These are phyloP conservation scores for Pachypanchax playfairii DNA, from an alignment of 2,113 vertebrate species.

Conservation along the genomic window DNA sequence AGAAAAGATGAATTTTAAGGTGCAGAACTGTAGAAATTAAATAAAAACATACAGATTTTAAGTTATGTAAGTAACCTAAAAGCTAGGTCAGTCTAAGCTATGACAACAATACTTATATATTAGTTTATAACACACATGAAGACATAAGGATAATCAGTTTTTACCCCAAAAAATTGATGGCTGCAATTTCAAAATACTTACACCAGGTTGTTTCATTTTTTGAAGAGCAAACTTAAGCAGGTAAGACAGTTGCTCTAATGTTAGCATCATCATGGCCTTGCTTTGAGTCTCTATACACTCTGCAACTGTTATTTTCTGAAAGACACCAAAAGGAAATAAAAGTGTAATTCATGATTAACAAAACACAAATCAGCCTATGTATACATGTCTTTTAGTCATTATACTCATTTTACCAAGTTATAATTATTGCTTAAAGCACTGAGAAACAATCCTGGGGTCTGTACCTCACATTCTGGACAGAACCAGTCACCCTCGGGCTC, in stretches of 20 bases:
- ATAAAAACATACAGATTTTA: constrained; percentile 30
- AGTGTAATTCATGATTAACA: too few species aligned
- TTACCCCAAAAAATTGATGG: too few species aligned
- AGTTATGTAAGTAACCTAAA: constrained; percentile 20
- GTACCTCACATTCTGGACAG: constrained; percentile 99
- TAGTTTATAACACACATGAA: too few species aligned
- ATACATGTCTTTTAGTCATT: neutral
- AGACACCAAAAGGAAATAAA: constrained; percentile 62
- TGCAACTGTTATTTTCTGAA: constrained; percentile 98
- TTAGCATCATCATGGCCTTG: constrained; percentile 99
- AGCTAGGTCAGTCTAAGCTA: neutral
- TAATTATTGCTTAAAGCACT: neutral
- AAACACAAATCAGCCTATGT: too few species aligned
- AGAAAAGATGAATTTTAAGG: constrained; percentile 23
- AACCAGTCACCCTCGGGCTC: constrained; percentile 99
- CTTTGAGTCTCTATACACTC: constrained; percentile 99
- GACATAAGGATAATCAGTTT: too few species aligned
- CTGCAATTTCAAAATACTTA: too few species aligned
- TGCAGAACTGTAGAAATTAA: constrained; percentile 26
- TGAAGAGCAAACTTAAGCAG: constrained; percentile 99
- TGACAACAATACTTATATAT: too few species aligned
- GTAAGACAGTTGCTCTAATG: constrained; percentile 95
- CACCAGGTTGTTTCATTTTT: constrained; percentile 99
- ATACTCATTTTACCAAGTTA: neutral
- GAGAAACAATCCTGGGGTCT: constrained; percentile 66